These are phyloP conservation scores for Holotrichia oblita DNA, from an alignment of 1,140 invertebrate genomes.

Conservation along the genomic window DNA sequence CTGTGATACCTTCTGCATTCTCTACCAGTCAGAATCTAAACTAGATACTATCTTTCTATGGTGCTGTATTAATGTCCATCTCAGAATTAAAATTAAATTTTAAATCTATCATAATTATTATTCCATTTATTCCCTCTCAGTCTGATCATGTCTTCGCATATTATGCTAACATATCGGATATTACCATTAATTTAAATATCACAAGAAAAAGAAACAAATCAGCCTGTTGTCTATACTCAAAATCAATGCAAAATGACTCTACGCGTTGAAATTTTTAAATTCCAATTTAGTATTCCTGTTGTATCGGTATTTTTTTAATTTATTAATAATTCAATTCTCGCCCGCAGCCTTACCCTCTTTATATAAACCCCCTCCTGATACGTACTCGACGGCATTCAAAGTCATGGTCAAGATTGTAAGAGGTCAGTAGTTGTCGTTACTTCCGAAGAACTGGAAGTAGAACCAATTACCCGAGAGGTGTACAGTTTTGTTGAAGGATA, in stretches of 20 bases:
- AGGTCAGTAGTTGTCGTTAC: constrained; percentile 46
- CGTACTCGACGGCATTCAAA: constrained; percentile 27
- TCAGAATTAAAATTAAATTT: too few relatives aligned
- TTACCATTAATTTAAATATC: too few relatives aligned
- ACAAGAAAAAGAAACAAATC: too few relatives aligned
- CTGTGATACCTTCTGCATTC: too few relatives aligned
- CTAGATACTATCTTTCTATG: too few relatives aligned
- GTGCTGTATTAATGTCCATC: too few relatives aligned
- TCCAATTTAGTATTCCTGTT: background rate
- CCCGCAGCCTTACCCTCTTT: background rate
- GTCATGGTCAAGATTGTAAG: constrained; percentile 49
- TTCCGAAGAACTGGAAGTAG: constrained; percentile 37
- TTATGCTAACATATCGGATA: too few relatives aligned
- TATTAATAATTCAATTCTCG: constrained; percentile 22
- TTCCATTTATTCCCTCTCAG: too few relatives aligned
- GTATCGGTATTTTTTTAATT: background rate
- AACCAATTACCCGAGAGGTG: background rate
- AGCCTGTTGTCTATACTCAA: too few relatives aligned
- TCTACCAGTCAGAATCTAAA: too few relatives aligned
- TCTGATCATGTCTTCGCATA: too few relatives aligned
- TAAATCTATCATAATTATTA: too few relatives aligned
- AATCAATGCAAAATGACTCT: background rate
- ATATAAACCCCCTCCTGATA: constrained; percentile 33
- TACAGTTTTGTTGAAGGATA: background rate
- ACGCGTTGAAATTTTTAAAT: background rate